Base-by-base conservation (phyloP, 2,113 vertebrate species). In the Periophthalmus modestus region DNA sequence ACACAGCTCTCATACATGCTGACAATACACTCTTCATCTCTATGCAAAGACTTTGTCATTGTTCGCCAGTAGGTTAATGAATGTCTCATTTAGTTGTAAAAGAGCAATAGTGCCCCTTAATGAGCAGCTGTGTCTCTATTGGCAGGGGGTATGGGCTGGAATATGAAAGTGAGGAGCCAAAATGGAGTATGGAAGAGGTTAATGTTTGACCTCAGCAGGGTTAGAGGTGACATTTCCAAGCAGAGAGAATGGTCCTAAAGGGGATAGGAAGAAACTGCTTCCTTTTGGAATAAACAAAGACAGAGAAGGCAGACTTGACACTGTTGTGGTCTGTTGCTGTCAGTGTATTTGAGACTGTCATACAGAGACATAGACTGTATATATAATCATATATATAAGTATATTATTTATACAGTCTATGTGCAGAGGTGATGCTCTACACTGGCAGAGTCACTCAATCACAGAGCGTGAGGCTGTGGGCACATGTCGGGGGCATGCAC, bases 201-300 rank as follows among this genome's bases (percentile, higher is more conserved):
- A 81, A 82, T 68, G 15, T 78, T 57, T 88, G 82, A 85, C 80
- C 82, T 66, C 43, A 54, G 12, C 23, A 13, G 84, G 85, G 88
- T 87, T 80, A 88, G 34, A 71, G 89, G 73, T 85, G 68, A 82
- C 69, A 70, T 36, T 79, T 28, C 39, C 36, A 71, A 78, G 78
- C 76, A 73, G 74, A 62, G 33, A 75, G 72, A 78, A 50, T 0
- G 23, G 36, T 65, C 23, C 59, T 61, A 73, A 71, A 77, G 66
- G 75, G 52, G 46, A 58, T 12, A 16, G 21, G 52, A 72, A 75
- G n/a, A 72, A 68, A 77, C 75, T 48, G 62, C 39, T 65, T 4
- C 52, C 0, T 59, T 57, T 75, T 80, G 75, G 65, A 74, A 10
- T 16, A 61, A 73, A 84, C 80, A 76, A 71, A 66, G 2, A 57